Percentiles rank a stretch among this genome's conserved stretches.
Evolutionary conservation across 2,888 invertebrate genomes (phyloP).

Genomic region (Formica aserva): DNA sequence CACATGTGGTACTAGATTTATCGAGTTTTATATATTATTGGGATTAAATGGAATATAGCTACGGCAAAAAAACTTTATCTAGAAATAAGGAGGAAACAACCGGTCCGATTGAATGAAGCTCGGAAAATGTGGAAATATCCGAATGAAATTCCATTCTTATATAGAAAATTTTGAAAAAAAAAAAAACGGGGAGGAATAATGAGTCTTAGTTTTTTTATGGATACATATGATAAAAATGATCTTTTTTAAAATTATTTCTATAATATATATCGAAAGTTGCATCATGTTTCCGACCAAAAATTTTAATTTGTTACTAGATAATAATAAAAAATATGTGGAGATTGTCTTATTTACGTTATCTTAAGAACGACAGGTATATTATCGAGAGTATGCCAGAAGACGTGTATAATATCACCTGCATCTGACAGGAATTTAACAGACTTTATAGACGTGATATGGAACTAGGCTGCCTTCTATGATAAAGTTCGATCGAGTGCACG

Average conservation of each 20-base stretch:
- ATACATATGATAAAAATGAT: neutral
- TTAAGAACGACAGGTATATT: neutral
- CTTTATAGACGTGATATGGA: conserved; percentile 36
- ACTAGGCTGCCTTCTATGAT: conserved; percentile 38
- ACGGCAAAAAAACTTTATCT: conserved; percentile 22
- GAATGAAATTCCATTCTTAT: neutral
- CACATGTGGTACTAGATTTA: conserved; percentile 24
- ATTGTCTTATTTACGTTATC: neutral
- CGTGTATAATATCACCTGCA: conserved; percentile 21
- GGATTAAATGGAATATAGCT: conserved; percentile 47
- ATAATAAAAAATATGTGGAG: neutral
- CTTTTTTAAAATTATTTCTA: neutral
- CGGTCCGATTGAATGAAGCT: neutral
- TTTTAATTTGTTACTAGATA: neutral
- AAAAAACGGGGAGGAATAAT: neutral
- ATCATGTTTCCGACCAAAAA: neutral
- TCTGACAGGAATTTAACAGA: conserved; percentile 42
- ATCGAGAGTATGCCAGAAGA: neutral
- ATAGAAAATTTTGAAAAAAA: neutral
- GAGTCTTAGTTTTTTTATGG: neutral
- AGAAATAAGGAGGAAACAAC: conserved; percentile 27
- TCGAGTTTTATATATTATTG: conserved; percentile 31
- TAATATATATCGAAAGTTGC: neutral
- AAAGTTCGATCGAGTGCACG: conserved; percentile 22
- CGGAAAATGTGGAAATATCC: neutral